Conservation (phyloP, 2,888 invertebrate genomes). For the Drosophila atroscutellata region DNA sequence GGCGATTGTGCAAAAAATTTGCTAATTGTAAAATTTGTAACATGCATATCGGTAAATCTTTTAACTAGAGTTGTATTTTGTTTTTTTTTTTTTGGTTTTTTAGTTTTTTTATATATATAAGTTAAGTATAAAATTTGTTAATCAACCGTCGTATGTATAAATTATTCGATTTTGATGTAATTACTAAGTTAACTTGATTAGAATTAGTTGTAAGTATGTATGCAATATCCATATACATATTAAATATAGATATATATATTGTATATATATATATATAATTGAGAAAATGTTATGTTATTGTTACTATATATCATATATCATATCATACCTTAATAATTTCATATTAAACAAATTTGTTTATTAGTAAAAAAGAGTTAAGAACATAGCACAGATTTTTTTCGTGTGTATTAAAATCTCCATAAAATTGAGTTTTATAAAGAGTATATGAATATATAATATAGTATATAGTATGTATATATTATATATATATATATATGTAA, state of each 20-base stretch:
- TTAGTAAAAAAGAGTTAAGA: slow-evolving; percentile 59
- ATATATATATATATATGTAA: slow-evolving; percentile 38
- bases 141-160: slow-evolving; percentile 51
- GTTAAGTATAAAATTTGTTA: slow-evolving; percentile 59
- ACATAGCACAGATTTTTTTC: slow-evolving; percentile 52
- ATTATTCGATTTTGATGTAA: slow-evolving; percentile 51
- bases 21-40: slow-evolving; percentile 57
- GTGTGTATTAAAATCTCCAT: slow-evolving; percentile 42
- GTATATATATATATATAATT: slow-evolving; percentile 37
- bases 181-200: slow-evolving; percentile 60
- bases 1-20: slow-evolving; percentile 61
- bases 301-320: slow-evolving; percentile 19
- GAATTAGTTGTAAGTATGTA: slow-evolving; percentile 53
- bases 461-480: slow-evolving; percentile 21
- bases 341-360: slow-evolving; percentile 42
- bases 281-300: slow-evolving; percentile 40
- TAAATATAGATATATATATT: slow-evolving; percentile 22
- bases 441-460: slow-evolving; percentile 35
- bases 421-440: slow-evolving; percentile 47
- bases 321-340: slow-evolving; percentile 33
- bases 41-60: slow-evolving; percentile 58
- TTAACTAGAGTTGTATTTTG: slow-evolving; percentile 44
- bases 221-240: slow-evolving; percentile 45
- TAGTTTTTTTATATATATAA: slow-evolving; percentile 22
- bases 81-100: slow-evolving; percentile 4